These are phyloP conservation scores for Myripristis murdjan DNA, from an alignment of 2,797 vertebrate genomes.

Conservation along the genomic window DNA sequence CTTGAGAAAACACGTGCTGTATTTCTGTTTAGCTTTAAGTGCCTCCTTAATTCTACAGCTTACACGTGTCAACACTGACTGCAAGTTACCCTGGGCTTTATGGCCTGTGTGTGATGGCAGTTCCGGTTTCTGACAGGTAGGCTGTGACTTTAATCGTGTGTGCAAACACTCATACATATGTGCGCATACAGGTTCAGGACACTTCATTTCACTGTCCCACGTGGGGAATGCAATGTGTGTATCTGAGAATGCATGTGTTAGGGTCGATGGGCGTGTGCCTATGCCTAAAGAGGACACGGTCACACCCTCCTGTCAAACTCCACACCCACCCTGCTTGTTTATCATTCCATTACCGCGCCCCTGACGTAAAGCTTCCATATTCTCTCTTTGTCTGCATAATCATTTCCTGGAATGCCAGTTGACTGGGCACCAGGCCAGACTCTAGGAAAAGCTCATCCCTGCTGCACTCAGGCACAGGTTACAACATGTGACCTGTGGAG, in stretches of 20 bases:
- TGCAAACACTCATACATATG: constrained; percentile 2
- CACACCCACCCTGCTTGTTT: constrained; percentile 34
- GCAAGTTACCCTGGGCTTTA: constrained; percentile 39
- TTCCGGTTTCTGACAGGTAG: constrained; percentile 36
- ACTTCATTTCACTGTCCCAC: no score
- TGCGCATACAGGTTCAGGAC: background rate
- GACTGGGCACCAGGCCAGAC: constrained; percentile 38
- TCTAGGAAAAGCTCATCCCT: constrained; percentile 40
- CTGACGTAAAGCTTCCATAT: constrained; percentile 34
- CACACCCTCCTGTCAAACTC: constrained; percentile 26
- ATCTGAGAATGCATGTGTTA: constrained; percentile 12
- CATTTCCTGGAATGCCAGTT: constrained; percentile 66
- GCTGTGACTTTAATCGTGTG: constrained; percentile 39
- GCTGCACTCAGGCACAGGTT: constrained; percentile 64
- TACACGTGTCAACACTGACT: constrained; percentile 75
- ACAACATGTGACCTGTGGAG: constrained; percentile 75
- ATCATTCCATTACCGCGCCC: constrained; percentile 5
- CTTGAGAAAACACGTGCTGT: constrained; percentile 75
- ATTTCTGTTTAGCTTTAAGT: constrained; percentile 67
- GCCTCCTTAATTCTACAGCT: constrained; percentile 74
- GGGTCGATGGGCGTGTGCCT: constrained; percentile 39
- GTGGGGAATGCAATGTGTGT: no score
- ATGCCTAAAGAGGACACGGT: constrained; percentile 36
- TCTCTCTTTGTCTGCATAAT: constrained; percentile 12
- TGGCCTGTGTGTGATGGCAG: constrained; percentile 30